Percentiles rank a stretch among this genome's conserved stretches.
Evolutionary conservation across 1,140 invertebrate species (phyloP).

Genomic region (Anastatus disparis): DNA sequence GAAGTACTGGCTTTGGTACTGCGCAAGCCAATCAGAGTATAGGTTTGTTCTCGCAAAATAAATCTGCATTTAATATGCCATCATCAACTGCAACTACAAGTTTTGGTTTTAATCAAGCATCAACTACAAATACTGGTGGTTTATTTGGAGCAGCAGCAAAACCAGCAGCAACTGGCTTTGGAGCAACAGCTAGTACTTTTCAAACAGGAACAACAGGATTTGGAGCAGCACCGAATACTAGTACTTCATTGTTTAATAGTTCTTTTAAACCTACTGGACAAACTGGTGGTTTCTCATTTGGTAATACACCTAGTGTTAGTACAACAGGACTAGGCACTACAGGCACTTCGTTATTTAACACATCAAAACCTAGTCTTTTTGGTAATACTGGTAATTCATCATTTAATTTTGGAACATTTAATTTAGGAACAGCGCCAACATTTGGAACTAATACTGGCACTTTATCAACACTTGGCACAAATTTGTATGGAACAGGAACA

Average conservation of each 20-base stretch:
- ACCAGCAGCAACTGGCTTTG: slow-evolving; percentile 67
- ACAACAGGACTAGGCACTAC: slow-evolving; percentile 58
- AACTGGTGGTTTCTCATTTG: slow-evolving; percentile 66
- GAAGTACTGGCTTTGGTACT: slow-evolving; percentile 56
- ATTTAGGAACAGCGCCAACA: slow-evolving; percentile 53
- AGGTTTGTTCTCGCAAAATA: slow-evolving; percentile 66
- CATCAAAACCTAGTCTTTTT: slow-evolving; percentile 70
- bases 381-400: slow-evolving; percentile 56
- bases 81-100: slow-evolving; percentile 59
- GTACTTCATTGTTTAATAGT: slow-evolving; percentile 67
- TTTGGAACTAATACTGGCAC: slow-evolving; percentile 63
- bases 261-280: slow-evolving; percentile 62
- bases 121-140: slow-evolving; percentile 57
- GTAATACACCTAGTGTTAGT: slow-evolving; percentile 59
- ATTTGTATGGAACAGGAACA: slow-evolving; percentile 53
- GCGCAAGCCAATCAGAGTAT: slow-evolving; percentile 64
- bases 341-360: slow-evolving; percentile 65
- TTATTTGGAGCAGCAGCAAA: slow-evolving; percentile 65
- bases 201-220: slow-evolving; percentile 61
- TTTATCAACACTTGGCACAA: slow-evolving; percentile 51
- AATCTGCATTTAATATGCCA: slow-evolving; percentile 63
- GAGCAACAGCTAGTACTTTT: slow-evolving; percentile 63
- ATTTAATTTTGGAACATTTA: slow-evolving; percentile 60
- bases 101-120: slow-evolving; percentile 66
- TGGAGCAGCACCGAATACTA: slow-evolving; percentile 62